Conservation (phyloP, 2,797 vertebrate species). For the Enteromius argenteus region DNA sequence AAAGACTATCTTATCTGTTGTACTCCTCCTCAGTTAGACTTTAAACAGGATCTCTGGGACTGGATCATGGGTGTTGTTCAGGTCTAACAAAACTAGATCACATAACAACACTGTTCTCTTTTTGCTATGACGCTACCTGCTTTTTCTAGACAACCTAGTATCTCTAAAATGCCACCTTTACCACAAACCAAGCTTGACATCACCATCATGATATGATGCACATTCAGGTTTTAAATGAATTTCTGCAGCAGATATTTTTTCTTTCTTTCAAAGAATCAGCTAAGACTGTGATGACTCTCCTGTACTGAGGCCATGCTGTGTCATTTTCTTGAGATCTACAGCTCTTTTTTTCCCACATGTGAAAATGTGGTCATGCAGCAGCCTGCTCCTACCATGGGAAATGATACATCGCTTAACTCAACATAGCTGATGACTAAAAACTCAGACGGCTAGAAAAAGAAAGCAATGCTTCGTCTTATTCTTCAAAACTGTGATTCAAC, state of each 20-base stretch:
- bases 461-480: not conserved
- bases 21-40: constrained; percentile 3
- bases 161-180: not conserved
- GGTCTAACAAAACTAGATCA: constrained; percentile 1
- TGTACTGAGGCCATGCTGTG: not conserved
- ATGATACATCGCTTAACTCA: constrained; percentile 1
- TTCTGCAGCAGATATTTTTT: not conserved
- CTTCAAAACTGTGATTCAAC: not conserved
- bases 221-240: not conserved
- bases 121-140: not conserved
- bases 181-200: not conserved
- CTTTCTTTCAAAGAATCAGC: not conserved
- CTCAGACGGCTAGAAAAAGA: not conserved
- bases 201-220: not conserved
- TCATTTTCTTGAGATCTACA: not conserved
- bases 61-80: not conserved
- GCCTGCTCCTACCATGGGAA: not conserved
- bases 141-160: not conserved
- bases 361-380: constrained; percentile 14
- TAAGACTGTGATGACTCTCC: not conserved
- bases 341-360: not conserved
- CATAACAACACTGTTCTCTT: not conserved
- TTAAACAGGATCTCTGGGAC: constrained; percentile 2
- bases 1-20: constrained; percentile 14
- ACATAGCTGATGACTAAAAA: not conserved